Evolutionary conservation across 2,888 invertebrate species (phyloP).

Genomic region (Caenorhabditis sulstoni): DNA sequence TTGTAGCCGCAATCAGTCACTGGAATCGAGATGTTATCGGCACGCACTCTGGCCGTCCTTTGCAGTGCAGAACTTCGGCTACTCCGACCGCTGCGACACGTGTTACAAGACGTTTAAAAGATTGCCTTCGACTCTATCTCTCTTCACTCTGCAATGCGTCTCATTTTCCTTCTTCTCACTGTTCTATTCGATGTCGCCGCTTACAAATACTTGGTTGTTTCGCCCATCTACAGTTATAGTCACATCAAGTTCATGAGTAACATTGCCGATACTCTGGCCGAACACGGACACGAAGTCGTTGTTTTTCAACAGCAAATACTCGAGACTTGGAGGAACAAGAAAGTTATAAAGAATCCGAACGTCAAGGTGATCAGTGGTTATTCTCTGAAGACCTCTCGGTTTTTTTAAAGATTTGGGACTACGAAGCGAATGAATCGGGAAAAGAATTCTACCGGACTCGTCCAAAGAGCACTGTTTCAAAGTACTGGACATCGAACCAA

Average conservation of each 20-base stretch:
- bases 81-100: constrained; percentile 10
- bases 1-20: no score
- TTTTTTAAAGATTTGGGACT: constrained; percentile 20
- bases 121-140: neutral
- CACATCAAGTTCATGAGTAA: constrained; percentile 53
- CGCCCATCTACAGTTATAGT: constrained; percentile 49
- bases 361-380: neutral
- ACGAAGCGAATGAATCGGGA: constrained; percentile 27
- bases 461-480: constrained; percentile 31
- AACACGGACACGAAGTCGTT: constrained; percentile 35
- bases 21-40: no score
- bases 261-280: constrained; percentile 36
- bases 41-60: no score
- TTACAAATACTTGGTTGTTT: constrained; percentile 37
- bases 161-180: constrained; percentile 1
- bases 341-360: constrained; percentile 16
- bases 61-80: neutral
- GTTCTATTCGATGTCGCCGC: neutral
- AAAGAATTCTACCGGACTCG: constrained; percentile 28
- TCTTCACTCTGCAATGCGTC: constrained; percentile 13
- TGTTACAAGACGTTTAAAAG: constrained; percentile 24
- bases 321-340: constrained; percentile 23
- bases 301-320: constrained; percentile 45
- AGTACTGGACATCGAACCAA: constrained; percentile 49
- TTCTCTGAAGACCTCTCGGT: neutral